phyloP scores from a whole-genome alignment of 2,888 invertebrate species.

The Drosophila anomalata region DNA sequence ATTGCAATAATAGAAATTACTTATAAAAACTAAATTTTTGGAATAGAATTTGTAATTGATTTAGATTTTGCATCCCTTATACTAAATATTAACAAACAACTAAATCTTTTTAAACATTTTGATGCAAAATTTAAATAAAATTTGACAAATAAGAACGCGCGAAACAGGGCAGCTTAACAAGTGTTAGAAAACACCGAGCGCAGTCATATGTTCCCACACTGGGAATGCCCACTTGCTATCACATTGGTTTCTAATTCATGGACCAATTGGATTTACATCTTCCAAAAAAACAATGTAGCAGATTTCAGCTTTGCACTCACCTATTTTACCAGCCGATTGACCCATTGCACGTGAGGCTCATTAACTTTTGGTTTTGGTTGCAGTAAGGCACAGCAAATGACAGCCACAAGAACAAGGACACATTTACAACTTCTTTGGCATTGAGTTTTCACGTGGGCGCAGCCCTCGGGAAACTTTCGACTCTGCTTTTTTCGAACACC shows the following conservation, averaged over 20 bases:
- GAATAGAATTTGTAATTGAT: no score
- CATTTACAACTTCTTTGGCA: conserved; percentile 41
- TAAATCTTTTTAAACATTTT: background rate
- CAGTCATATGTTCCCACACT: background rate
- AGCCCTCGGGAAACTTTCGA: conserved; percentile 10
- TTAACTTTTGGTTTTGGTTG: conserved; percentile 16
- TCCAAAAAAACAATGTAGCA: background rate
- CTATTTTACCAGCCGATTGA: conserved; percentile 81
- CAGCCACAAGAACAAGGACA: conserved; percentile 27
- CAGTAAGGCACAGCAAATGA: conserved; percentile 24
- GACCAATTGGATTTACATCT: background rate
- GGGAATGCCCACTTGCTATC: background rate
- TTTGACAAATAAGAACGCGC: background rate
- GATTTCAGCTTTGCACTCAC: conserved; percentile 61
- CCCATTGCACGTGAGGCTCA: conserved; percentile 65
- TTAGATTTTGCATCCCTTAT: no score
- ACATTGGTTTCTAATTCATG: conserved; percentile 1
- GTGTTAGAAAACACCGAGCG: background rate
- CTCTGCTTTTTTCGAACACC: conserved; percentile 23
- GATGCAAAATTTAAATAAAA: background rate
- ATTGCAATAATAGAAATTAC: no score
- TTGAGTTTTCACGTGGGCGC: conserved; percentile 47
- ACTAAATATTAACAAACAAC: background rate
- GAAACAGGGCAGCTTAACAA: background rate
- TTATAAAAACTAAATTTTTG: no score